Evolutionary conservation across 2,888 invertebrate species (phyloP), one percentile per base, ranked within the genome.

Genomic region (Archaeoteleia sp.): DNA sequence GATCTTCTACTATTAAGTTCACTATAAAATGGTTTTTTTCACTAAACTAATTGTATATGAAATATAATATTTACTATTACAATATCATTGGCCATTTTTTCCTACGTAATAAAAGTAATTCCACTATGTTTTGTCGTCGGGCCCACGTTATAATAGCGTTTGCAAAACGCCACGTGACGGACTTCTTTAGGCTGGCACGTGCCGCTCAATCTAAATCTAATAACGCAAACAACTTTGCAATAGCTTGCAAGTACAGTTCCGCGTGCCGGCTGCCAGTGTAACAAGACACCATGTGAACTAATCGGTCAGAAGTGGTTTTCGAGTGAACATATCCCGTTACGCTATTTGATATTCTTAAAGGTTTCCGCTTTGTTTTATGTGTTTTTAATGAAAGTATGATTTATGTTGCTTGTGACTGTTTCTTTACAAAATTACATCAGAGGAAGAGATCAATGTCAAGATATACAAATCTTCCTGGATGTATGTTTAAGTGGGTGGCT

Each of bases 201-300:
- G 83, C 67, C 77, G 67, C 69, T 75, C 83, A 82, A 84, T 83
- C 82, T 77, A 83, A 83, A 84, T 83, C 83, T 84, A 84, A 84
- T 84, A 84, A 84, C 76, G 74, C 82, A 84, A 84, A 83, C 83
- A 83, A 79, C 77, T 75, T 74, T 65, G 79, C 80, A 82, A 81
- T 81, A 75, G 76, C 74, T 69, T 71, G 67, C 69, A 58, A 72
- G 54, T 39, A 35, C 40, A 69, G 46, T 37, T 67, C 68, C 75
- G 78, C 69, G 77, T 63, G 74, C 62, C 57, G 71, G 73, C 63
- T 68, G 57, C 68, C 74, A 71, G 79, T 53, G 72, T 81, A 83
- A 84, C 74, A 76, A 70, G 78, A 84, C 80, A 84, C 83, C 83
- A 82, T 84, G 83, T 83, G 83, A 84, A 84, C 83, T 83, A 84